Percentiles rank a stretch among this genome's conserved stretches.
Evolutionary conservation across 2,797 vertebrate genomes (phyloP).

Genomic region (Garrulus glandarius): DNA sequence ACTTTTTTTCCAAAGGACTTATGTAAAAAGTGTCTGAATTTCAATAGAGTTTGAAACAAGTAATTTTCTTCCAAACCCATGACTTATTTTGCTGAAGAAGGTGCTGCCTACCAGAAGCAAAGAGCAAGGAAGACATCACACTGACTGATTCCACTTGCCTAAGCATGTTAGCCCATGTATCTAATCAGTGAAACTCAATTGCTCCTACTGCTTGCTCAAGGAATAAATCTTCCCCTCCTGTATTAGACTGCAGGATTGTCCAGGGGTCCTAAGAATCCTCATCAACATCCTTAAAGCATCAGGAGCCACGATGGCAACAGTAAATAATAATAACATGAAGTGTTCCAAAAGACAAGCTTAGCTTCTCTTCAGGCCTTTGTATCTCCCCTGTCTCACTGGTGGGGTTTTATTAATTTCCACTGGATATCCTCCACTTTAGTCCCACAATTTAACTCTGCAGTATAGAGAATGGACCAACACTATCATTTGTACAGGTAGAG

Average conservation of each 20-base stretch:
- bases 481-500: accelerated
- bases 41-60: background rate
- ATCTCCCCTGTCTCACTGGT: background rate
- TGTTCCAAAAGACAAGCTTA: background rate
- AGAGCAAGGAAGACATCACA: background rate
- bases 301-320: background rate
- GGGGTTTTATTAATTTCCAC: background rate
- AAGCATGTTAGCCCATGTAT: background rate
- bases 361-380: background rate
- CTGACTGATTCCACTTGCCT: background rate
- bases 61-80: background rate
- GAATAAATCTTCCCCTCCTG: background rate
- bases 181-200: background rate
- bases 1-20: background rate
- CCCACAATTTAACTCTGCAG: background rate
- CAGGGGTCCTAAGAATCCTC: background rate
- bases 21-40: background rate
- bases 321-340: background rate
- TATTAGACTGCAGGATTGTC: background rate
- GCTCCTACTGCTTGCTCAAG: background rate
- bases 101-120: background rate
- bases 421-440: background rate
- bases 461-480: background rate
- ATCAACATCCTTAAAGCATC: background rate
- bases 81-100: background rate